These are phyloP conservation scores for Microtus ochrogaster DNA, from an alignment of 2,113 vertebrate genomes.

Conservation along the genomic window DNA sequence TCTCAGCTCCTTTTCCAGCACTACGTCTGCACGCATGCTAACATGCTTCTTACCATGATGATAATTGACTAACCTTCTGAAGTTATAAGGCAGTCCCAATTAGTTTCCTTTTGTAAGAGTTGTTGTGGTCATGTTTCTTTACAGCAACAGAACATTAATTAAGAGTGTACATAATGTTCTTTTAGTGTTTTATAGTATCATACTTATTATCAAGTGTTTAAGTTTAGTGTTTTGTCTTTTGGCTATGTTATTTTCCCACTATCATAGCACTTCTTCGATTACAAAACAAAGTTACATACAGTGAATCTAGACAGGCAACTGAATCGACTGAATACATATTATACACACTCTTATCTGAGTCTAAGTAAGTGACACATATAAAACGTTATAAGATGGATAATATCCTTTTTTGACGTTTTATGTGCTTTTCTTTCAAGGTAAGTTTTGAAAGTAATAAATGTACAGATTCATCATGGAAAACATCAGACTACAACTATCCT, in stretches of 20 bases:
- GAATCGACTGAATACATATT: not conserved
- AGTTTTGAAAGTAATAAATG: slow-evolving; percentile 15
- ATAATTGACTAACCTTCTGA: not conserved
- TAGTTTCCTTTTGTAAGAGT: not conserved
- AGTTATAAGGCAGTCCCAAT: not conserved
- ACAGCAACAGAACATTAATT: not conserved
- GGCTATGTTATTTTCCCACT: not conserved
- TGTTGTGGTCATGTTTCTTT: not conserved
- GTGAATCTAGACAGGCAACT: not conserved
- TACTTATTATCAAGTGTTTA: not conserved
- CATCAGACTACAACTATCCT: not conserved
- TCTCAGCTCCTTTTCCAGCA: not conserved
- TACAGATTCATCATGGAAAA: slow-evolving; percentile 21
- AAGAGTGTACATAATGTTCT: not conserved
- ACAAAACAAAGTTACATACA: slow-evolving; percentile 1
- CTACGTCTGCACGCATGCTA: not conserved
- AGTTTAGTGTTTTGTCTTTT: not conserved
- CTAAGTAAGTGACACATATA: slow-evolving; percentile 14
- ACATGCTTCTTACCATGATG: not conserved
- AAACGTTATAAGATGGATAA: not conserved
- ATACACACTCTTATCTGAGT: not conserved
- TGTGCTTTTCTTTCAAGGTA: not conserved
- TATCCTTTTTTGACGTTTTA: slow-evolving; percentile 21
- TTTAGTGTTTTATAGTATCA: slow-evolving; percentile 41
- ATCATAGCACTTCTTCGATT: slow-evolving; percentile 6